These are phyloP conservation scores for Drosophila monieri DNA, from an alignment of 2,888 invertebrate species.

Conservation along the genomic window DNA sequence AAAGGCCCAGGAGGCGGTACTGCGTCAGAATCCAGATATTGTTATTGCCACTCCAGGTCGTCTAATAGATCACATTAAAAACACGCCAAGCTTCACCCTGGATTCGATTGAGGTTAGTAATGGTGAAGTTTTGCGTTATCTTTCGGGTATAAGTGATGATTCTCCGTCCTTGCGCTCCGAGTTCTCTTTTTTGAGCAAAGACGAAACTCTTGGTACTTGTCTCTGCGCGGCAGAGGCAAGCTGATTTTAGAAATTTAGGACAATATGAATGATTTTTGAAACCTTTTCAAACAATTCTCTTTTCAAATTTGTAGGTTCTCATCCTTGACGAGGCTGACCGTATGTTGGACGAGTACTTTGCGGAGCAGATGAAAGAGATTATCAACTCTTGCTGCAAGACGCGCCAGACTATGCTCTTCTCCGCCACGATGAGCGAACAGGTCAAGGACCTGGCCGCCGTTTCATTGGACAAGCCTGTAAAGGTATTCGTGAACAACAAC, in stretches of 20 bases:
- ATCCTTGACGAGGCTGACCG: constrained; percentile 89
- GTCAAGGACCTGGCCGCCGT: constrained; percentile 98
- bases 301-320: constrained; percentile 81
- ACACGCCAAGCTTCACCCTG: constrained; percentile 95
- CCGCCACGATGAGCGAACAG: constrained; percentile 99
- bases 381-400: constrained; percentile 95
- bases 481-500: constrained; percentile 97
- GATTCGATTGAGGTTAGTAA: constrained; percentile 92
- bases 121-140: background rate
- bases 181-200: constrained; percentile 32
- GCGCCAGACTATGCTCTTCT: constrained; percentile 98
- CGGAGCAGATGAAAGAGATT: constrained; percentile 99
- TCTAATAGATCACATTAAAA: constrained; percentile 97
- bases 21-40: constrained; percentile 96
- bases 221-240: constrained; percentile 60
- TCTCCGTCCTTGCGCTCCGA: constrained; percentile 84
- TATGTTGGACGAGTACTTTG: constrained; percentile 99
- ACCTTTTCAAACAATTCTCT: background rate
- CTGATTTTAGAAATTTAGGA: constrained; percentile 56
- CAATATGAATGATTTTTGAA: background rate
- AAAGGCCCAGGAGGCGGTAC: constrained; percentile 91
- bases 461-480: constrained; percentile 95
- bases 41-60: constrained; percentile 99
- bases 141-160: constrained; percentile 80
- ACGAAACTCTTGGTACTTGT: constrained; percentile 49